Percentiles rank a stretch among this genome's conserved stretches.
These are phyloP conservation scores for Pagetopsis macropterus DNA, from an alignment of 2,797 vertebrate genomes.

Conservation along the genomic window DNA sequence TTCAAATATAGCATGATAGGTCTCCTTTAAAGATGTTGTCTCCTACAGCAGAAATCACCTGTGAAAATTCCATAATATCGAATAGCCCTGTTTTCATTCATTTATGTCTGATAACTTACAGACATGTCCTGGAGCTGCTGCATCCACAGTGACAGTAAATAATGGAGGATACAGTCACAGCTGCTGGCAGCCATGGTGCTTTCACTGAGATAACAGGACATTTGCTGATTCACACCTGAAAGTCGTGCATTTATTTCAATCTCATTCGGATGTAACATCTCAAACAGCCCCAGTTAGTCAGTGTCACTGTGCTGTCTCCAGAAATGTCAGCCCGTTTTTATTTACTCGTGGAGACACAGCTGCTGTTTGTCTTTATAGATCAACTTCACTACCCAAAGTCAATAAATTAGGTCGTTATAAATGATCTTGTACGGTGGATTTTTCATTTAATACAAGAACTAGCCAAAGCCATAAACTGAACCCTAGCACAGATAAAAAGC, in stretches of 20 bases:
- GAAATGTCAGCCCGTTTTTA: slow-evolving; percentile 30
- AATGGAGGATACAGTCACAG: slow-evolving; percentile 27
- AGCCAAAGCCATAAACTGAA: neutral
- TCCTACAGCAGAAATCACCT: neutral
- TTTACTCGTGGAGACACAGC: slow-evolving; percentile 8
- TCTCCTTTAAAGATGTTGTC: neutral
- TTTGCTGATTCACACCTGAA: slow-evolving; percentile 19
- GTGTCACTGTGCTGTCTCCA: slow-evolving; percentile 7
- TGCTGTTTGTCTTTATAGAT: slow-evolving; percentile 33
- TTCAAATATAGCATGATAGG: no score
- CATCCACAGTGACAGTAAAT: slow-evolving; percentile 23
- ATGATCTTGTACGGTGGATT: slow-evolving; percentile 7
- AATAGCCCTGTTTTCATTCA: slow-evolving; percentile 19
- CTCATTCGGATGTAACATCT: slow-evolving; percentile 8
- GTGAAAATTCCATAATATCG: neutral
- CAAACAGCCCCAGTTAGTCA: neutral
- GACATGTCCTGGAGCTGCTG: slow-evolving; percentile 28
- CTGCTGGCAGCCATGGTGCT: slow-evolving; percentile 10
- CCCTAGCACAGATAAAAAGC: neutral
- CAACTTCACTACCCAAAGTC: slow-evolving; percentile 8
- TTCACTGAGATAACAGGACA: slow-evolving; percentile 10
- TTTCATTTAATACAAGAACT: neutral
- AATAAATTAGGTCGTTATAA: slow-evolving; percentile 7
- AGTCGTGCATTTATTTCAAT: slow-evolving; percentile 10
- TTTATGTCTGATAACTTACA: slow-evolving; percentile 13